phyloP scores from a whole-genome alignment of 64 coral and sea anemone genomes.

The Trachythela sp. region DNA sequence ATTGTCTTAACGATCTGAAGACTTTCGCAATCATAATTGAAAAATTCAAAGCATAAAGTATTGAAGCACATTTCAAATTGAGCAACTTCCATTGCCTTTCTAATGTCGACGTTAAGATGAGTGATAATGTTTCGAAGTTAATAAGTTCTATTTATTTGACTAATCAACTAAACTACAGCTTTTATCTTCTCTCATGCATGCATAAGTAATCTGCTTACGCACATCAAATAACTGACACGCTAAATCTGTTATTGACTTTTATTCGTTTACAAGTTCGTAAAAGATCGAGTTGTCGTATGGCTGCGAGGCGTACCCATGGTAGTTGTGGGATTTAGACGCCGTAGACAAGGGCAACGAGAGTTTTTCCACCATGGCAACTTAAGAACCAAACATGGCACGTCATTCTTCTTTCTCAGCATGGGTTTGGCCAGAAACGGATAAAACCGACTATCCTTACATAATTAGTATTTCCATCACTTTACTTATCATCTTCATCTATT shows the following conservation, averaged over 20 bases:
- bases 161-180: background rate
- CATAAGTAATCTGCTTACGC: background rate
- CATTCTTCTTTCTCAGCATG: background rate
- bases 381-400: slow-evolving; percentile 6
- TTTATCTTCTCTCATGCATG: background rate
- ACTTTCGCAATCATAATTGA: background rate
- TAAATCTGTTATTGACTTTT: background rate
- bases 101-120: too few species aligned
- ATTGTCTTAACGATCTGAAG: background rate
- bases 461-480: too few species aligned
- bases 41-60: background rate
- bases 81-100: too few species aligned
- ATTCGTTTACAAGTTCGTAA: background rate
- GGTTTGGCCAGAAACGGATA: background rate
- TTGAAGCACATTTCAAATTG: too few species aligned
- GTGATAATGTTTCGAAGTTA: background rate
- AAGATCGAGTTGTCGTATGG: background rate
- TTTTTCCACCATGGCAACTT: slow-evolving; percentile 23
- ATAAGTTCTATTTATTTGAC: background rate
- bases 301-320: background rate
- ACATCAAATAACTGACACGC: background rate
- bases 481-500: too few species aligned
- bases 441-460: background rate
- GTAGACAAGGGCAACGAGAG: slow-evolving; percentile 19
- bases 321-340: background rate